Base-by-base conservation (phyloP, 2,797 vertebrate species). In the Muraenolepis orangiensis region DNA sequence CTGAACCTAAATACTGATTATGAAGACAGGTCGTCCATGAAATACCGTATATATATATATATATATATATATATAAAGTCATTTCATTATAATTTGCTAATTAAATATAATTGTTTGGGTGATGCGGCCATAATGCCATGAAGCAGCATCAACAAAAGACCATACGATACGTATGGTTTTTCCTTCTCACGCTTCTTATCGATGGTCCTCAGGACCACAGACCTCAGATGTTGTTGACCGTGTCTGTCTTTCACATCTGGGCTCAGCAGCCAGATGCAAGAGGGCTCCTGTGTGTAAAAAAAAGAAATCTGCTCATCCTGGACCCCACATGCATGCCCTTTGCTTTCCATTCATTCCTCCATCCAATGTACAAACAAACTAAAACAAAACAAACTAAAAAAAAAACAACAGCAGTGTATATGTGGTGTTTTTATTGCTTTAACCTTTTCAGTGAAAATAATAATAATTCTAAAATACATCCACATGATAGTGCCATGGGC, bases 341-440 rank as follows among this genome's bases (percentile, higher is more conserved):
- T 18, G 2, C n/a, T 38, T 72, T 68, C 11, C 70, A 42, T 51
- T 42, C 32, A 28, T 11, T n/a, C 31, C 5, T 4, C 76, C 72
- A 80, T 87, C 85, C 72, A 79, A 29, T 84, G 70, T 81, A 64
- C 57, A 64, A 28, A 64, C n/a, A n/a, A n/a, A n/a, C n/a, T n/a
- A n/a, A n/a, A n/a, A n/a, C n/a, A n/a, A n/a, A n/a, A n/a, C n/a
- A n/a, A n/a, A n/a, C n/a, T n/a, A n/a, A 10, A 64, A 64, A 51
- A 23, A 18, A 51, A 51, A 42, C 2, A 18, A 6, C n/a, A n/a
- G n/a, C n/a, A 23, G 5, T 64, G 57, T 64, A 64, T 26, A 64
- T 8, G 57, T 64, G 57, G 57, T 64, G 57, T 64, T 26, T 12
- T 40, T 11, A 3, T 64, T 64, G 57, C 57, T 64, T 64, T 64